Evolutionary conservation across 2,888 invertebrate genomes (phyloP).

Genomic region (Euproctis similis): DNA sequence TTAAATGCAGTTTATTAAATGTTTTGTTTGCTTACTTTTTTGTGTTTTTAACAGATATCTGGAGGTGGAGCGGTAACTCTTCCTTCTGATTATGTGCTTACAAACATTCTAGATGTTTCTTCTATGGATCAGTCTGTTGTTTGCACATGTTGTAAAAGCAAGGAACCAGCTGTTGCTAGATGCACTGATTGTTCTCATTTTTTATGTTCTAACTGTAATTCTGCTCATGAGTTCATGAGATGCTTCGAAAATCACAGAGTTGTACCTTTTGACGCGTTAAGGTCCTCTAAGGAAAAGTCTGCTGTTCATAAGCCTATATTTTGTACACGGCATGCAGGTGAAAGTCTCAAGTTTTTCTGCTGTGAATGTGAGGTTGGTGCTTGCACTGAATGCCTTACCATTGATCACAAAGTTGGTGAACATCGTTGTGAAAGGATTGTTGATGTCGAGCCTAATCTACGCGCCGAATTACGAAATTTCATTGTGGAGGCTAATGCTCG

Average conservation of each 20-base stretch:
- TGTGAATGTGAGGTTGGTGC: conserved; percentile 90
- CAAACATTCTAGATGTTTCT: conserved; percentile 88
- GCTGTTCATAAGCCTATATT: conserved; percentile 93
- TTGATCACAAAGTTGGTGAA: conserved; percentile 87
- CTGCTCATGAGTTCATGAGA: conserved; percentile 96
- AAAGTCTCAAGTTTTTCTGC: conserved; percentile 92
- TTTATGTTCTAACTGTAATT: conserved; percentile 94
- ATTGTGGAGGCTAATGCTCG: conserved; percentile 85
- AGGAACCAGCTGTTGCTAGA: conserved; percentile 94
- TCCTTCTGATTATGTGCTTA: conserved; percentile 90
- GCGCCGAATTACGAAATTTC: conserved; percentile 84
- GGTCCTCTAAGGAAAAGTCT: conserved; percentile 84
- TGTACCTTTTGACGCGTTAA: conserved; percentile 90
- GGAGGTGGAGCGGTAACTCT: conserved; percentile 86
- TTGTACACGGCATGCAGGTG: conserved; percentile 87
- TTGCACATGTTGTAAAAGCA: conserved; percentile 96
- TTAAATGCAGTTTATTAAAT: no score
- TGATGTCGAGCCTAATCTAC: conserved; percentile 85
- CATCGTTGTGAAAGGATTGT: conserved; percentile 89
- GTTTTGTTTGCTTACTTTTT: not conserved
- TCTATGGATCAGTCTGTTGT: conserved; percentile 83
- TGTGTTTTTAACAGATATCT: conserved; percentile 72
- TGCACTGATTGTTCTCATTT: conserved; percentile 97
- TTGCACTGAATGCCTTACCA: conserved; percentile 90
- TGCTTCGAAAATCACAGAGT: conserved; percentile 97